Base-by-base conservation (phyloP, 1,140 invertebrate genomes). In the Adelges cooleyi region DNA sequence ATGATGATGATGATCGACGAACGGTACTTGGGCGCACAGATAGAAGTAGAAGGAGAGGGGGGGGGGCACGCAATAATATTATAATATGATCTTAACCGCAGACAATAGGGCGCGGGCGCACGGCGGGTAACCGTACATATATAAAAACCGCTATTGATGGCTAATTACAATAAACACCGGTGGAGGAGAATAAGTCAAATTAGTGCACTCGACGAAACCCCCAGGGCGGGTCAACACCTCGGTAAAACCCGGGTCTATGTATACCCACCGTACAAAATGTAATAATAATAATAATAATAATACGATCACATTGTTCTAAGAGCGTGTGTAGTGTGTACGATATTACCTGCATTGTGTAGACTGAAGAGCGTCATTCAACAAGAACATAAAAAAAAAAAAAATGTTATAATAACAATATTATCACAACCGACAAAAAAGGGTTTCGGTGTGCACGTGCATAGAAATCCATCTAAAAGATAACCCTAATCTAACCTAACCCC, bases 171-270 rank as follows among this genome's bases (percentile, higher is more conserved):
- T 62, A 62, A 48, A 62, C 56, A 33, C 11, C n/a, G n/a, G 11
- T 33, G 11, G 29, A 6, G 29, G 29, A 33, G 29, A 25, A 62
- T 46, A 62, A 62, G 56, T 62, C 56, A 48, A 62, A 62, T 62
- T 33, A 62, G 56, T 62, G 56, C 56, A 48, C 25, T 27, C 17
- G 33, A 62, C 17, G 33, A 62, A 62, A 33, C 56, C 56, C 56
- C 56, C 46, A 62, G 40, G 23, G 56, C 18, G 56, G 56, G 56
- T 62, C 42, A 62, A 48, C 23, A 33, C 56, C 54, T 59, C 13
- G n/a, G 11, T 33, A 33, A 33, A 33, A 33, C 29, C n/a, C n/a
- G 11, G 29, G 29, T 33, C 29, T n/a, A n/a, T n/a, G n/a, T n/a
- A n/a, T n/a, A n/a, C n/a, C n/a, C 29, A 11, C 11, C 11, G 29